Base-by-base conservation (phyloP, 2,113 vertebrate genomes). In the Solenodon paradoxus region DNA sequence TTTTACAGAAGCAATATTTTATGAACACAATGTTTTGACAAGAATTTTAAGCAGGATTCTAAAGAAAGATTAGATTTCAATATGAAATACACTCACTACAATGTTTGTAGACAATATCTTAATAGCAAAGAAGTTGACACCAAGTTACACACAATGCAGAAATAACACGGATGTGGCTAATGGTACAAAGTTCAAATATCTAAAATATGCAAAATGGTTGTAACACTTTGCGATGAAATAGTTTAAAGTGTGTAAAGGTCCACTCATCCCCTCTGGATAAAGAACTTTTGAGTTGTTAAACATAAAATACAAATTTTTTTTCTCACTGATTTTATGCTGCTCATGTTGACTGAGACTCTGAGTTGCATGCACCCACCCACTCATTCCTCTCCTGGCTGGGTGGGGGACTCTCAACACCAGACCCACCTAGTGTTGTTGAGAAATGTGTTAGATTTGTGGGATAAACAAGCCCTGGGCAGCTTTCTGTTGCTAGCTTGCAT, bases 1-100 rank as follows among this genome's bases (percentile, higher is more conserved):
- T 69, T 90, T 95, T 75, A 55, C 75, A 55, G 53, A 95, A 90
- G 24, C 53, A 71, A 5, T 83, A 32, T 74, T 83, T 95, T 94
- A 90, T 42, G 47, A 59, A 17, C 68, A 24, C 6, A 55, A 79
- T 47, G 13, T 88, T 83, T 94, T 80, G 80, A 83, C 51, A 90
- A 94, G 55, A 83, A 89, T 92, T 96, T 96, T 92, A 64, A 84
- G 57, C 12, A 82, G 40, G 1, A 82, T 86, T 89, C 38, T 82
- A 91, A 86, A 84, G 17, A 53, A 80, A 92, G 47, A 49, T 86
- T 90, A 63, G n/a, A 51, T 82, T 40, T 42, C 47, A 45, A 2
- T 51, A 8, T 80, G 64, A 92, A 90, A 88, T 77, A 7, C 6
- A 69, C 38, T 86, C 28, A 78, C 61, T 51, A 35, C 40, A 55